A percentile compares a stretch with the other conserved stretches of the same genome.
Evolutionary conservation across 2,888 invertebrate genomes (phyloP).

Genomic region (Caenorhabditis wallacei): DNA sequence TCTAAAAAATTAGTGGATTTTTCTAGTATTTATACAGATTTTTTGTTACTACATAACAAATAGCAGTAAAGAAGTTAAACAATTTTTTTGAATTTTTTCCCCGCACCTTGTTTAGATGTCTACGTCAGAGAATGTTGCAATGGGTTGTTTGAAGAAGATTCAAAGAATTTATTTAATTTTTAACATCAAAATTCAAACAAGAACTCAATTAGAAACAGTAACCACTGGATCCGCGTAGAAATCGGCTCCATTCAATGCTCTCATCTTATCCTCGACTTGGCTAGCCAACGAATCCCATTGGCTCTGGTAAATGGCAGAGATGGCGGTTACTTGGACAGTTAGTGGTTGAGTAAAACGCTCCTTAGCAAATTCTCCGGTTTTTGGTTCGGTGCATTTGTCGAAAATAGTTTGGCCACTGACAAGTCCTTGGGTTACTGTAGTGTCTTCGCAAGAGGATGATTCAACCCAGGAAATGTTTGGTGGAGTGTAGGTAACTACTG

Average conservation of each 20-base stretch:
- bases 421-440: too few relatives aligned
- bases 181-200: too few relatives aligned
- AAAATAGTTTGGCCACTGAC: background rate
- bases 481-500: constrained; percentile 17
- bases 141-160: too few relatives aligned
- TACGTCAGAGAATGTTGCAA: background rate
- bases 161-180: too few relatives aligned
- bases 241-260: constrained; percentile 1
- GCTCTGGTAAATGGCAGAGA: constrained; percentile 42
- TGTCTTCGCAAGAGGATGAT: too few relatives aligned
- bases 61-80: constrained; percentile 34
- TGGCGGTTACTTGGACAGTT: constrained; percentile 30
- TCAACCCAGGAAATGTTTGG: too few relatives aligned
- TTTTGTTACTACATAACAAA: constrained; percentile 14
- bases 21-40: too few relatives aligned
- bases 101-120: too few relatives aligned
- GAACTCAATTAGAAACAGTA: constrained; percentile 22
- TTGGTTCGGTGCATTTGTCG: too few relatives aligned
- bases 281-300: constrained; percentile 41
- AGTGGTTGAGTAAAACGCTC: background rate
- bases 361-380: too few relatives aligned
- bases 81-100: background rate
- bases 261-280: constrained; percentile 40
- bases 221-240: constrained; percentile 21
- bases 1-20: background rate